Evolutionary conservation across 2,113 vertebrate species (phyloP).

Genomic region (Bubo scandiacus): DNA sequence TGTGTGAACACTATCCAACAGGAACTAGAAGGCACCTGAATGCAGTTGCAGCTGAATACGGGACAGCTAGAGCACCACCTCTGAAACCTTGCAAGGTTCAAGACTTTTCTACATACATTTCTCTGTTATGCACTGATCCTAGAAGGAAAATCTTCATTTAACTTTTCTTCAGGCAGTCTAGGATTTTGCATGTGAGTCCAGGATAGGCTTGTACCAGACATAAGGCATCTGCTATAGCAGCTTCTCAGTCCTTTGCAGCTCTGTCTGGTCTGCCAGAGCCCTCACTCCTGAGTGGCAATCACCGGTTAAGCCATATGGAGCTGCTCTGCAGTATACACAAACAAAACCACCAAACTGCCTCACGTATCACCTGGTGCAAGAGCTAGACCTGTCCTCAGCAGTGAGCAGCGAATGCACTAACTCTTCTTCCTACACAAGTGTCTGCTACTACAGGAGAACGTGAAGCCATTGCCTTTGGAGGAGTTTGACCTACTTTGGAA

Average conservation of each 20-base stretch:
- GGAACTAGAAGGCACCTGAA: neutral
- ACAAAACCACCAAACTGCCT: neutral
- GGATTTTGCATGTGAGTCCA: neutral
- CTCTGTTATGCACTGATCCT: too few species aligned
- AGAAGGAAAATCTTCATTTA: neutral
- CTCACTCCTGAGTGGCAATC: neutral
- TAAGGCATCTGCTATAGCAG: neutral
- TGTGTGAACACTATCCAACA: neutral
- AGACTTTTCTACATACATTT: neutral
- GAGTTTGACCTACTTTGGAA: slow-evolving; percentile 29
- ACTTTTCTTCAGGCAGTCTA: neutral
- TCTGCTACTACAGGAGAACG: neutral
- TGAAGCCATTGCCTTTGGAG: neutral
- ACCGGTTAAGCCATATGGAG: rapidly evolving
- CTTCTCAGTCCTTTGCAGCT: neutral
- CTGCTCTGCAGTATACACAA: neutral
- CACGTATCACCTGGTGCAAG: rapidly evolving
- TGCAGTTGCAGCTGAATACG: rapidly evolving
- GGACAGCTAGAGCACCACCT: neutral
- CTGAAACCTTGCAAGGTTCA: neutral
- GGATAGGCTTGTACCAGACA: neutral
- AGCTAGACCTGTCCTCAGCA: neutral
- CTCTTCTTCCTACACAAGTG: neutral
- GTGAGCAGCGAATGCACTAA: neutral
- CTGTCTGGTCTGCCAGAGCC: neutral